These are phyloP conservation scores for Sepiola atlantica DNA, from an alignment of 2,888 invertebrate genomes.

Conservation along the genomic window DNA sequence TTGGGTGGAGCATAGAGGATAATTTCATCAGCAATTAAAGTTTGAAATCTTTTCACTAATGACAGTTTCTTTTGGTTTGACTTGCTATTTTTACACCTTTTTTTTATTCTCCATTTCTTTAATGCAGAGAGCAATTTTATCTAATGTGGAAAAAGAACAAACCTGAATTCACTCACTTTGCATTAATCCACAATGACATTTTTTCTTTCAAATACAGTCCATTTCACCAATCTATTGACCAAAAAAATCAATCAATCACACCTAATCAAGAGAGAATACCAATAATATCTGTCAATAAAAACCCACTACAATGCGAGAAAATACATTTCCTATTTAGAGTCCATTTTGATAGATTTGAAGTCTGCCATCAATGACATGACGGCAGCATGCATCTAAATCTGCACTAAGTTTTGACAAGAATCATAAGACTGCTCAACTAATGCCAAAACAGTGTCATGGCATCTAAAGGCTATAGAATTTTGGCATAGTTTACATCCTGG, in stretches of 20 bases:
- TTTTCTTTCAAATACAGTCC: not conserved
- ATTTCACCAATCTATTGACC: not conserved
- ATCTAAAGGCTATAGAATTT: conserved; percentile 22
- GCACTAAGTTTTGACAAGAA: conserved; percentile 32
- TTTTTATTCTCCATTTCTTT: not conserved
- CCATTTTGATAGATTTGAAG: not conserved
- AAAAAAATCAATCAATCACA: not conserved
- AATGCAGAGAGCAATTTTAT: not conserved
- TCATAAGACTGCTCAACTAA: not conserved
- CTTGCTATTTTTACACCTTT: not conserved
- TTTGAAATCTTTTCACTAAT: conserved; percentile 20
- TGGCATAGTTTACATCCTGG: conserved; percentile 32
- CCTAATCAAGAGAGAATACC: not conserved
- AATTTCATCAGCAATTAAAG: not conserved
- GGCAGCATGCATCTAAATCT: conserved; percentile 15
- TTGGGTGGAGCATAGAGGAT: not conserved
- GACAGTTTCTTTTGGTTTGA: not conserved
- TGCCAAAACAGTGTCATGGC: conserved; percentile 22
- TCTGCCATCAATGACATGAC: not conserved
- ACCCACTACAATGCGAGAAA: not conserved
- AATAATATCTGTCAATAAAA: conserved; percentile 23
- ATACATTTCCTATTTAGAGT: conserved; percentile 32
- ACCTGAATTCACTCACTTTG: not conserved
- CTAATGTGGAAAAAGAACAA: not conserved
- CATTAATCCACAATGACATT: conserved; percentile 32